Evolutionary conservation across 2,113 vertebrate species (phyloP).

Genomic region (Corythaixoides concolor): DNA sequence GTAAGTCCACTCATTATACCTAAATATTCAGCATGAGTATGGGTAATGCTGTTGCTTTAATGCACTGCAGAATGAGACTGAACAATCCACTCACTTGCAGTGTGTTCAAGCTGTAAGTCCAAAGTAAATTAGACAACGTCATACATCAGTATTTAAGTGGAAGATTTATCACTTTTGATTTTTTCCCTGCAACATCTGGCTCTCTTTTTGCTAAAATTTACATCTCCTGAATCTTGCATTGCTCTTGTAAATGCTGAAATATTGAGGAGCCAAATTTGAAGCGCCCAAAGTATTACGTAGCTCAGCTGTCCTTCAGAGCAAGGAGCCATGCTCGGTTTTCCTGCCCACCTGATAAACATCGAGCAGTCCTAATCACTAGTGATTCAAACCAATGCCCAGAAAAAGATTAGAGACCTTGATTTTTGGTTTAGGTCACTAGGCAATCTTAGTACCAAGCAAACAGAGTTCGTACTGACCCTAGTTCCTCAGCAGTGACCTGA

Average conservation of each 20-base stretch:
- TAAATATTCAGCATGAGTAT: not conserved
- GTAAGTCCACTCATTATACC: not conserved
- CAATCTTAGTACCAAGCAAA: not conserved
- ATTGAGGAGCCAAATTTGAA: not conserved
- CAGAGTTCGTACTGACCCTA: not conserved
- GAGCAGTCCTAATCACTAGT: not conserved
- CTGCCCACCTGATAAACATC: not conserved
- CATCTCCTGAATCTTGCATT: not conserved
- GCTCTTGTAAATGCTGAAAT: not conserved
- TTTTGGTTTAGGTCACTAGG: not conserved
- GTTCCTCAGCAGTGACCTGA: not conserved
- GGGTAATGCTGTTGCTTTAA: not conserved
- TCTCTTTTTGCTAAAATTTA: not conserved
- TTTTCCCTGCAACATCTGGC: not conserved
- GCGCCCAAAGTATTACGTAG: not conserved
- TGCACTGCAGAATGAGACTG: not conserved
- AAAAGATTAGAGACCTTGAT: not conserved
- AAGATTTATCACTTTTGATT: not conserved
- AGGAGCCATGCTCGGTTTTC: not conserved
- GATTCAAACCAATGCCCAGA: not conserved
- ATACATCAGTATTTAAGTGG: not conserved
- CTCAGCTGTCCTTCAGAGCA: not conserved
- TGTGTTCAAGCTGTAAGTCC: not conserved
- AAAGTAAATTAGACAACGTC: conserved; percentile 20
- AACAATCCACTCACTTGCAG: not conserved